Evolutionary conservation across 2,888 invertebrate species (phyloP).

Genomic region (Drosophila longiperda): DNA sequence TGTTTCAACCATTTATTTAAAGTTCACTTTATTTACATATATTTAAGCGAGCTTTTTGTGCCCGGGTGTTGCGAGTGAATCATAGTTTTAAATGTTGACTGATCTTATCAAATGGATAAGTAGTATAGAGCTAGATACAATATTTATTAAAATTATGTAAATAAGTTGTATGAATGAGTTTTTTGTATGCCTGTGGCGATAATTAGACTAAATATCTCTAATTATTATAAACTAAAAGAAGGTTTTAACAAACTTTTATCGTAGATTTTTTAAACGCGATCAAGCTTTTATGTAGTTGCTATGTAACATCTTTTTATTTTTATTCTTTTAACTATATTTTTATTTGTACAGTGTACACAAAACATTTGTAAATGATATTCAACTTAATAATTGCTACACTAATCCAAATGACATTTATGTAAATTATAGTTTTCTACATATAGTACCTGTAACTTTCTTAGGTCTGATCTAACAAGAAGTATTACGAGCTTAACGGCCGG

Average conservation of each 20-base stretch:
- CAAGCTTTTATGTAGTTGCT: conserved; percentile 66
- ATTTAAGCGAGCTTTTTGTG: conserved; percentile 58
- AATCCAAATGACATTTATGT: conserved; percentile 50
- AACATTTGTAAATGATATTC: conserved; percentile 58
- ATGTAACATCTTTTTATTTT: conserved; percentile 47
- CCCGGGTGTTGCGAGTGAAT: conserved; percentile 38
- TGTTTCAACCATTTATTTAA: conserved; percentile 58
- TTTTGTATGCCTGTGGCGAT: conserved; percentile 39
- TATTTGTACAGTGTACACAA: conserved; percentile 55
- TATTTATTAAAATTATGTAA: conserved; percentile 59
- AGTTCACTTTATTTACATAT: conserved; percentile 61
- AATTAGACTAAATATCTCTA: conserved; percentile 45
- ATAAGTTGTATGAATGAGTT: conserved; percentile 56
- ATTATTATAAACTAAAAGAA: conserved; percentile 34
- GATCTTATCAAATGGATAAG: conserved; percentile 52
- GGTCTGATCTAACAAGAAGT: conserved; percentile 51
- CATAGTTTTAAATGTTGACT: conserved; percentile 54
- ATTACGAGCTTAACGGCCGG: conserved; percentile 31
- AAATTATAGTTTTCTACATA: conserved; percentile 40
- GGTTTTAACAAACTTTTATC: conserved; percentile 54
- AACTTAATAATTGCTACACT: conserved; percentile 38
- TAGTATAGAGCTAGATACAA: conserved; percentile 37
- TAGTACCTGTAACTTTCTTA: conserved; percentile 52
- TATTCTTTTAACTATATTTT: conserved; percentile 48
- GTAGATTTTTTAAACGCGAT: conserved; percentile 57